Conservation (phyloP, 2,113 vertebrate genomes). For the Platanista minor region DNA sequence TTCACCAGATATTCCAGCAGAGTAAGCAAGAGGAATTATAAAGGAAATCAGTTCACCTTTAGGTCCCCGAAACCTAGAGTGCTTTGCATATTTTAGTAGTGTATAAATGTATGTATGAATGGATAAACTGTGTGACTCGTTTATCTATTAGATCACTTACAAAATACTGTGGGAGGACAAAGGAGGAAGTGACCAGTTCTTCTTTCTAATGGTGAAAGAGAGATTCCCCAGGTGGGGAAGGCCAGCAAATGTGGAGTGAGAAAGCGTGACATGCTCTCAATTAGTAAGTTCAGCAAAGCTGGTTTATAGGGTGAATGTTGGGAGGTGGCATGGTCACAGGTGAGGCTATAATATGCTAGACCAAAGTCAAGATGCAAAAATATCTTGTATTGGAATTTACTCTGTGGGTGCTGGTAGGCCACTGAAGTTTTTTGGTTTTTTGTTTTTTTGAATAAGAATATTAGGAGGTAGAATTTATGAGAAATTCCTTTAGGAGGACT, state of each 20-base stretch:
- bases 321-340: background rate
- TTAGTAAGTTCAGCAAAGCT: background rate
- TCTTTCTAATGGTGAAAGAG: background rate
- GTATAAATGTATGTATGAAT: background rate
- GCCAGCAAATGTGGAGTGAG: background rate
- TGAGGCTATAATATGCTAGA: background rate
- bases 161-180: background rate
- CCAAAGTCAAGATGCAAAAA: background rate
- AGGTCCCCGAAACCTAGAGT: background rate
- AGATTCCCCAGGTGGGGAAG: background rate
- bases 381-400: background rate
- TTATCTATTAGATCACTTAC: background rate
- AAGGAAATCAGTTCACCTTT: background rate
- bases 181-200: background rate
- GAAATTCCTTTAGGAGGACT: background rate
- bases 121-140: background rate
- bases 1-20: background rate
- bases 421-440: background rate
- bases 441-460: background rate
- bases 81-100: background rate
- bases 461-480: conserved; percentile 28
- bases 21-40: background rate
- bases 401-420: background rate
- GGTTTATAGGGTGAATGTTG: background rate
- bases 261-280: background rate